Evolutionary conservation across 2,888 invertebrate species (phyloP).

Genomic region (Andrena haemorrhoa): DNA sequence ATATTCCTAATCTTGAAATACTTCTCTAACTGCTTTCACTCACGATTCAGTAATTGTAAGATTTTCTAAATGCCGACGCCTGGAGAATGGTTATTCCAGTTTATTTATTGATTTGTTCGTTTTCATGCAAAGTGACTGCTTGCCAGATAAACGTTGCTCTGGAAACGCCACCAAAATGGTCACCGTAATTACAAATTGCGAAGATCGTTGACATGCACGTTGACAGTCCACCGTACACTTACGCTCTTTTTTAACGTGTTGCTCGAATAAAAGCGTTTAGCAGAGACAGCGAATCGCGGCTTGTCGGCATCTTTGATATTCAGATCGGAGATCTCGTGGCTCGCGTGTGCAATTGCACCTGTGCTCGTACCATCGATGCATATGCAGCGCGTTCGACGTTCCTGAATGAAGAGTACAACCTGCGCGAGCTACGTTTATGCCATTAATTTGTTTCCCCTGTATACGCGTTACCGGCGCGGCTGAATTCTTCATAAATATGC

Average conservation of each 20-base stretch:
- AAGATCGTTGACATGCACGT: neutral
- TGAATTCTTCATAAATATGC: constrained; percentile 58
- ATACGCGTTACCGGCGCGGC: constrained; percentile 23
- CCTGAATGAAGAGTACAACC: constrained; percentile 45
- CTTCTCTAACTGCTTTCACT: too few relatives aligned
- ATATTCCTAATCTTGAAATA: too few relatives aligned
- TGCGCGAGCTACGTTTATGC: constrained; percentile 54
- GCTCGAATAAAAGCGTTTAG: constrained; percentile 24
- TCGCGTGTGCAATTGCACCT: constrained; percentile 57
- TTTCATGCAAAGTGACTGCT: neutral
- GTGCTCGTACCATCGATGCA: constrained; percentile 45
- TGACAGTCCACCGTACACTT: constrained; percentile 15
- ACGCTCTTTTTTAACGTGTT: neutral
- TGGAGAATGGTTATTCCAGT: too few relatives aligned
- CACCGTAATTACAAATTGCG: neutral
- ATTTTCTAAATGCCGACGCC: too few relatives aligned
- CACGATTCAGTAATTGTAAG: too few relatives aligned
- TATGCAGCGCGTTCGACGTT: constrained; percentile 50
- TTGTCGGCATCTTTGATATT: constrained; percentile 74
- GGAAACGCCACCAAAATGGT: neutral
- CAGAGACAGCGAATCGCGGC: constrained; percentile 17
- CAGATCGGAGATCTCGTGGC: constrained; percentile 67
- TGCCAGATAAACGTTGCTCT: neutral
- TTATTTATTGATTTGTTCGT: neutral
- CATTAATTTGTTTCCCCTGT: constrained; percentile 55